These are phyloP conservation scores for Anneissia japonica DNA, from an alignment of 35 echinoderm and acorn worm species.

Conservation along the genomic window DNA sequence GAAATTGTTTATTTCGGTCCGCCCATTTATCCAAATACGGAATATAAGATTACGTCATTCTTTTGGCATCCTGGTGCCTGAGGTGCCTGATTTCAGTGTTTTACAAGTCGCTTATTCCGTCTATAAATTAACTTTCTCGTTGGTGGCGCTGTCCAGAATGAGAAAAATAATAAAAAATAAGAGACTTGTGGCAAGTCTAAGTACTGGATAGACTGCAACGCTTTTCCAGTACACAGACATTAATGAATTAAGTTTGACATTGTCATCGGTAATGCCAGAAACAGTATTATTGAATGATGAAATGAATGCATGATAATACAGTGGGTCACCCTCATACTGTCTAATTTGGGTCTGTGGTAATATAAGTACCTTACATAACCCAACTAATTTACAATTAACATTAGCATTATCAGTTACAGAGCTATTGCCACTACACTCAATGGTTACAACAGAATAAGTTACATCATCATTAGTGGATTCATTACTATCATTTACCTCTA, in stretches of 20 bases:
- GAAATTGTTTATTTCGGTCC: no score
- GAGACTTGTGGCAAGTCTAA: no score
- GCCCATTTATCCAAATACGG: no score
- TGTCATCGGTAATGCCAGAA: neutral
- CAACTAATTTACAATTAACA: neutral
- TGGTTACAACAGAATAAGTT: neutral
- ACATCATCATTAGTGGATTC: neutral
- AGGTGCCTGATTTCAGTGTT: no score
- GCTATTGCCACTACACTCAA: no score
- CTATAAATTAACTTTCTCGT: no score
- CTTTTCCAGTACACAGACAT: constrained; percentile 21
- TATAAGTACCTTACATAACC: neutral
- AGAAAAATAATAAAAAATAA: no score
- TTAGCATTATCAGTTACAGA: no score
- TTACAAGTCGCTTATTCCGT: no score
- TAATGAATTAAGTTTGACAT: constrained; percentile 5
- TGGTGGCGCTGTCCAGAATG: no score
- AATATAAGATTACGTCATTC: no score
- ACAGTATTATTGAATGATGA: constrained; percentile 13
- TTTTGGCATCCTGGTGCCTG: no score
- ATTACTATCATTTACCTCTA: neutral
- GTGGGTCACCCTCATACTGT: constrained; percentile 1
- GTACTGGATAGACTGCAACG: constrained; percentile 3
- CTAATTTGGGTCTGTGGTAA: neutral
- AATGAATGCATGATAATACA: constrained; percentile 11